A percentile compares a stretch with the other conserved stretches of the same genome.
These are phyloP conservation scores for Phacellophora camtschatica DNA, from an alignment of 30 jellyfish, hydroid and myxozoan species.

Conservation along the genomic window DNA sequence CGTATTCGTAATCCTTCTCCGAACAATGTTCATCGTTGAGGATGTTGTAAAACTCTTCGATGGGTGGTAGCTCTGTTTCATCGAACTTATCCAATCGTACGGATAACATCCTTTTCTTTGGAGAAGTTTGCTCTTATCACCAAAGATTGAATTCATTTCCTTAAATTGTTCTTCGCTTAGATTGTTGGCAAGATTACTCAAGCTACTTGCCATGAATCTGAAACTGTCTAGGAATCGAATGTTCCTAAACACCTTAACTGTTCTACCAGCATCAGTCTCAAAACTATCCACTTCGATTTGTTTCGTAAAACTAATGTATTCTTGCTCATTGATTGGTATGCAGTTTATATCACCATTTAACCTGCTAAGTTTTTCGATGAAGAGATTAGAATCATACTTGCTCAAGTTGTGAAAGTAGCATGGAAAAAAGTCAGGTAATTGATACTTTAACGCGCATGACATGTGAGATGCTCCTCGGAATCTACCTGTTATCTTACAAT, in stretches of 20 bases:
- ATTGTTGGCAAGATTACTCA: no score
- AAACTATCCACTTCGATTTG: not conserved
- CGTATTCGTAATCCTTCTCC: slow-evolving; percentile 34
- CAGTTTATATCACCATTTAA: no score
- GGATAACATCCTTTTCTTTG: no score
- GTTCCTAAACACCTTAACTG: no score
- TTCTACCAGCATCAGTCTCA: not conserved
- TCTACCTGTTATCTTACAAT: slow-evolving; percentile 50
- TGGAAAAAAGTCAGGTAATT: slow-evolving; percentile 14
- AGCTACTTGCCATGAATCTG: not conserved
- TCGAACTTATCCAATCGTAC: not conserved
- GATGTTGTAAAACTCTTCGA: not conserved
- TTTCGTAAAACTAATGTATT: no score
- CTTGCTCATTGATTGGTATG: no score
- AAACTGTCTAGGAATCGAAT: not conserved
- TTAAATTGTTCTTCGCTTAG: not conserved
- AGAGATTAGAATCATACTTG: no score
- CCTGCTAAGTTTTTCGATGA: not conserved
- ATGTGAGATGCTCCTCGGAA: slow-evolving; percentile 66
- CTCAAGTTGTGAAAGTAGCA: slow-evolving; percentile 35
- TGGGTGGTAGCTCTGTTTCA: slow-evolving; percentile 29
- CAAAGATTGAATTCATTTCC: no score
- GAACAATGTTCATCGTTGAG: not conserved
- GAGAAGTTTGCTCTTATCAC: no score
- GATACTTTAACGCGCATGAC: slow-evolving; percentile 24